phyloP scores from a whole-genome alignment of 2,888 invertebrate genomes.

The Ectemnius continuus region DNA sequence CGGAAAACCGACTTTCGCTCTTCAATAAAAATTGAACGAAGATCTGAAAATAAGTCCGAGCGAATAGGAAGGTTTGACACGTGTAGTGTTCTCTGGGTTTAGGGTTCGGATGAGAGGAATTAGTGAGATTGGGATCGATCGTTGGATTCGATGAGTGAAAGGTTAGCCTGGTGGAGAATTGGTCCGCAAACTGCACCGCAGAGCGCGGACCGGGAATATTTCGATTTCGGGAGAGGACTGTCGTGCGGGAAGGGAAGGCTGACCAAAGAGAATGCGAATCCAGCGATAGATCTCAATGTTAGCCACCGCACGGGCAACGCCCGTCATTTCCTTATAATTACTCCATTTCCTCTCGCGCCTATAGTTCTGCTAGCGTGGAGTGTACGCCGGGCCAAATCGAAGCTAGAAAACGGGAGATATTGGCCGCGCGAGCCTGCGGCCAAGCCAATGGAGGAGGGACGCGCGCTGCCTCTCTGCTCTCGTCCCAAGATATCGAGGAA shows the following conservation, averaged over 20 bases:
- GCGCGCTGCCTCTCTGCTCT: slow-evolving; percentile 24
- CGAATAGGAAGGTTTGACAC: too few species aligned
- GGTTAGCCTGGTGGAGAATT: background rate
- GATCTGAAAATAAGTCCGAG: too few species aligned
- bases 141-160: background rate
- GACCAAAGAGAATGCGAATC: slow-evolving; percentile 45
- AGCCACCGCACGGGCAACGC: slow-evolving; percentile 73
- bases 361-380: slow-evolving; percentile 59
- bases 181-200: slow-evolving; percentile 4
- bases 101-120: too few species aligned
- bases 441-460: slow-evolving; percentile 41
- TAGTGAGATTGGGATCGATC: background rate
- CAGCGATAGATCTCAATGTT: slow-evolving; percentile 62
- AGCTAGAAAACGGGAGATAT: slow-evolving; percentile 70
- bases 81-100: too few species aligned
- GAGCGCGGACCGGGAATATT: slow-evolving; percentile 13
- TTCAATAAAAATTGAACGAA: slow-evolving; percentile 21
- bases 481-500: slow-evolving; percentile 75
- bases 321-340: slow-evolving; percentile 77
- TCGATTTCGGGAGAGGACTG: slow-evolving; percentile 34
- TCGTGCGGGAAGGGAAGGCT: slow-evolving; percentile 18
- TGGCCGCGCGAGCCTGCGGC: slow-evolving; percentile 55
- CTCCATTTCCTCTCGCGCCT: slow-evolving; percentile 72
- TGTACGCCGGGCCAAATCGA: slow-evolving; percentile 60
- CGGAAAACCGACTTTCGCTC: slow-evolving; percentile 12